Evolutionary conservation across 37 sponge, comb jelly and placozoan genomes (phyloP), one percentile per base, ranked within the genome.

Genomic region (Corticium candelabrum): DNA sequence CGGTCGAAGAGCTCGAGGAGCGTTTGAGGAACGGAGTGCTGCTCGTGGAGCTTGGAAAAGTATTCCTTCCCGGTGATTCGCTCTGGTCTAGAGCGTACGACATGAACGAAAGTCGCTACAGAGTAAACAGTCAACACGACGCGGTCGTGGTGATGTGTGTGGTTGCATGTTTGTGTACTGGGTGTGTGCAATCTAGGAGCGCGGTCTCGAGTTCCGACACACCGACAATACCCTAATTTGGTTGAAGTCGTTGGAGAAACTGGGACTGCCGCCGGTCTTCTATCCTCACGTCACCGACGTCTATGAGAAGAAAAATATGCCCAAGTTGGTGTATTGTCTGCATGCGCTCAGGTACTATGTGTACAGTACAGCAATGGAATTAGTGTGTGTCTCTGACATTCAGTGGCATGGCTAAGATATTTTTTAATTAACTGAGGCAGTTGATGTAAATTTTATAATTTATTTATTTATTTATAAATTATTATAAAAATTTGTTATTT

Each of bases 201-300:
- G 41, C 37, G 94, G 94, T 0, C 84, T 93, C 0, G 90, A 93
- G 38, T 94, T 86, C 76, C 73, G 94, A 31, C 87, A 94, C 85
- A 94, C 94, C 7, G 94, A 94, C 71, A 94, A 94, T 40, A 90
- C 90, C 68, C 87, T 90, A 80, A 90, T 89, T 76, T 94, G 87
- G 81, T 74, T 94, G 0, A 27, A 68, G 2, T 85, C 85, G 34
- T 68, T 94, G 50, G 74, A 78, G 35, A 87, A 86, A 37, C 39
- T 90, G 0, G 91, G 91, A 4, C 76, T 94, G 34, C 94, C 94
- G 0, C 40, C 87, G 85, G 80, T 89, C 36, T 94, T 94, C 81
- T 82, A 90, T 72, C 94, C 91, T 0, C 67, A 62, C 27, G 83
- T 86, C 69, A 78, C 85, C 7, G 94, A 94, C 72, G 80, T 94